These are phyloP conservation scores for Notodonta dromedarius DNA, from an alignment of 2,888 invertebrate genomes.

Conservation along the genomic window DNA sequence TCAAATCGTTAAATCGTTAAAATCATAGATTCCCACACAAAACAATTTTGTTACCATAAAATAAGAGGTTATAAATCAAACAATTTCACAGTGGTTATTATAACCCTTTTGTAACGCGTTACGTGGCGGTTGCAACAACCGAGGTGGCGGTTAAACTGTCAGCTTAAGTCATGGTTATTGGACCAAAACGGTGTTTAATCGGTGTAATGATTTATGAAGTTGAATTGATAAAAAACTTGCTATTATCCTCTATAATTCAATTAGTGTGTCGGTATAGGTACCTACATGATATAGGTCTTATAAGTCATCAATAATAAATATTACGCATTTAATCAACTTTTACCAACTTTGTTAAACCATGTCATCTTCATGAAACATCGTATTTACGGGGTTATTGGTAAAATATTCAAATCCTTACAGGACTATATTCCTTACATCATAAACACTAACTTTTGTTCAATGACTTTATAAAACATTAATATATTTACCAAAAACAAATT, in stretches of 20 bases:
- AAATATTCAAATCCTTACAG: no score
- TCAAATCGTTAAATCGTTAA: background rate
- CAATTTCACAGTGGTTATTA: background rate
- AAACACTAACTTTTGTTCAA: no score
- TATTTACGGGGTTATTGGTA: no score
- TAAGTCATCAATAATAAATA: no score
- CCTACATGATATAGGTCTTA: no score
- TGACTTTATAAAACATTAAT: no score
- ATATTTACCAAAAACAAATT: no score
- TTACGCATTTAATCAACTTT: no score
- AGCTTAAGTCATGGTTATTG: background rate
- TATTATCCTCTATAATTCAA: background rate
- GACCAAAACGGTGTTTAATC: slow-evolving; percentile 7
- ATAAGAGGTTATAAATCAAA: slow-evolving; percentile 1
- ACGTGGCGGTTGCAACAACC: background rate
- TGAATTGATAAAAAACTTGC: background rate
- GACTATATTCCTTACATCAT: no score
- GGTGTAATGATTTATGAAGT: background rate
- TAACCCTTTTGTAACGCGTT: slow-evolving; percentile 3
- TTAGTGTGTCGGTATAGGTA: no score
- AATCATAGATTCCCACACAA: background rate
- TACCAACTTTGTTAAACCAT: no score
- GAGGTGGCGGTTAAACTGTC: background rate
- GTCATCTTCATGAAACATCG: no score
- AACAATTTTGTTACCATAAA: background rate